Percentiles rank a stretch among this genome's conserved stretches.
Evolutionary conservation across 2,888 invertebrate genomes (phyloP).

Genomic region (Phengaris arion): DNA sequence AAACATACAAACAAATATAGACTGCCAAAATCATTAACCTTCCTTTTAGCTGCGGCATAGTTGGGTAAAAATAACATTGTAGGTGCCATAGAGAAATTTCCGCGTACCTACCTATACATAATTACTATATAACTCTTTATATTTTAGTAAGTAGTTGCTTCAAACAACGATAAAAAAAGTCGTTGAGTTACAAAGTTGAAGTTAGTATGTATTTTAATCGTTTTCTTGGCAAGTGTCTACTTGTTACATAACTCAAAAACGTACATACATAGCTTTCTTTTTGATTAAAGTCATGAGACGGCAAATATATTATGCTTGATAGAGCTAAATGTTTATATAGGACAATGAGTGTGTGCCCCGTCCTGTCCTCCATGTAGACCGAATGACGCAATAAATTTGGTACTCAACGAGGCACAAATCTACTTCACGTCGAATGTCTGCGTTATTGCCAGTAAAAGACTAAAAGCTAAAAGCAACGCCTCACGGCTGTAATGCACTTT

Average conservation of each 20-base stretch:
- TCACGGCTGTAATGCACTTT: background rate
- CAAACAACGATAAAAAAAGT: too few species aligned
- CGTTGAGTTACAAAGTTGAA: too few species aligned
- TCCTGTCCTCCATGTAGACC: background rate
- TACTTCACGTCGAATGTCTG: background rate
- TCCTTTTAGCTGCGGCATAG: too few species aligned
- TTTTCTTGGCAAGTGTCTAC: background rate
- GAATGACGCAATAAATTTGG: slow-evolving; percentile 15
- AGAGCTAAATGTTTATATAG: slow-evolving; percentile 5
- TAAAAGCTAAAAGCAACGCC: background rate
- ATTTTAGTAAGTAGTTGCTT: too few species aligned
- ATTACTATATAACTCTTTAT: too few species aligned
- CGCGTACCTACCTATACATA: too few species aligned
- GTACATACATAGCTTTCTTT: background rate
- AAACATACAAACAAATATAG: too few species aligned
- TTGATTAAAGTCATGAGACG: slow-evolving; percentile 11
- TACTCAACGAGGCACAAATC: slow-evolving; percentile 8
- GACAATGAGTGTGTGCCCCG: slow-evolving; percentile 8
- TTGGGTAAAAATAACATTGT: too few species aligned
- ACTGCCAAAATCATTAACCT: too few species aligned
- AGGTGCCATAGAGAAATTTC: too few species aligned
- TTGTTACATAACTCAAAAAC: background rate
- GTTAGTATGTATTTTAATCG: background rate
- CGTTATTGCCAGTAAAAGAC: slow-evolving; percentile 19
- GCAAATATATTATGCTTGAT: background rate